Evolutionary conservation across 2,888 invertebrate species (phyloP), one percentile per base, ranked within the genome.

Genomic region (Chaetoderma sp.): DNA sequence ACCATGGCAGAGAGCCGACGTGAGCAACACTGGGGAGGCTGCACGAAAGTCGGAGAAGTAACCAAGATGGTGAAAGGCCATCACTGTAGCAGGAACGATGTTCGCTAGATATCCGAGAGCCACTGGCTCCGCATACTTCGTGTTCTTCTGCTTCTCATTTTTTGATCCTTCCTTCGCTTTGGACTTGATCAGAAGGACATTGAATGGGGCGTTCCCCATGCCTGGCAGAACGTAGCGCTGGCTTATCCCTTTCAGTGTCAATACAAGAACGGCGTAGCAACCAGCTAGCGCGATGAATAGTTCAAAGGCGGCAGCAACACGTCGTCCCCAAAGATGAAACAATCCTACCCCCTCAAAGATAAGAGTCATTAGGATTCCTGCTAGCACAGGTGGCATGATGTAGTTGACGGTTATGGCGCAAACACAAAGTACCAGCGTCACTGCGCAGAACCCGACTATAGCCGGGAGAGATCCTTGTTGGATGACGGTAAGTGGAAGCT

Each of bases 61-160:
- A 4, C 76, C 76, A 25, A 78, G 63, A 50, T 74, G 72, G 49
- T 75, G 70, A 54, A 78, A 78, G 21, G 71, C 67, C n/a, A 78
- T 39, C 2, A 76, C 71, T 0, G 67, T 63, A 13, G 75, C 71
- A 2, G 78, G 78, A 0, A 78, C 73, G 6, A 75, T 72, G 63
- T 72, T 78, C 13, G 75, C 78, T n/a, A 76, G 66, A 62, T 75
- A 78, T 6, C 78, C 78, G 68, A 78, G 67, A 6, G 76, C 78
- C 74, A 76, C 75, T 2, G 78, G 78, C 49, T 78, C 78, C 1
- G 74, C 72, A 60, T 78, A 76, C 33, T 75, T 75, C 2, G 78
- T 75, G 56, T 74, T 72, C 63, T 78, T 78, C 65, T 69, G 70
- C 28, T 71, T 72, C 58, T 78, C 78, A 47, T 73, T 72, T 23